These are phyloP conservation scores for Motacilla tschutschensis DNA, from an alignment of 2,113 vertebrate species.

Conservation along the genomic window DNA sequence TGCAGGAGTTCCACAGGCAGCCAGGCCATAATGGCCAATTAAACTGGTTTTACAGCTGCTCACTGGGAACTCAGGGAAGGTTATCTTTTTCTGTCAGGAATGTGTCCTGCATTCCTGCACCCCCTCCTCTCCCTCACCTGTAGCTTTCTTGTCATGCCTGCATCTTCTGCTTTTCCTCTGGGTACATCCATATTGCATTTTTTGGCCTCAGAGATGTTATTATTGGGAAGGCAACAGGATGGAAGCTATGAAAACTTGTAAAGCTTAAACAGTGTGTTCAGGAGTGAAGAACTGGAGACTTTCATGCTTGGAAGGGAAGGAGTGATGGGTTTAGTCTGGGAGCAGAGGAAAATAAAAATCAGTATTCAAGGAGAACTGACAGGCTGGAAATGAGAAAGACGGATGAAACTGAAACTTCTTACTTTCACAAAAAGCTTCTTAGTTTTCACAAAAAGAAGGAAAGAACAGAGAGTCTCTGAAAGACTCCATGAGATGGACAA, in stretches of 20 bases:
- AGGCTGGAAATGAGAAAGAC: not conserved
- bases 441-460: not conserved
- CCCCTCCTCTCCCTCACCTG: not conserved
- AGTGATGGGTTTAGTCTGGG: not conserved
- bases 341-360: not conserved
- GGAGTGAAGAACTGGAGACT: not conserved
- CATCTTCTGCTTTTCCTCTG: not conserved
- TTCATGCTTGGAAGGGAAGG: not conserved
- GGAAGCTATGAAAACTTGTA: not conserved
- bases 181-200: not conserved
- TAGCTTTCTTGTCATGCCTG: not conserved
- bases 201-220: not conserved
- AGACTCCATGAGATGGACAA: not conserved
- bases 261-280: not conserved
- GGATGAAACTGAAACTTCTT: not conserved
- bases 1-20: not conserved
- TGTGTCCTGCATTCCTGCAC: not conserved
- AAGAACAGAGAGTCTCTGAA: slow-evolving; percentile 11
- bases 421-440: not conserved
- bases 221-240: not conserved
- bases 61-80: not conserved
- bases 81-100: not conserved
- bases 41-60: slow-evolving; percentile 35
- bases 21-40: slow-evolving; percentile 16
- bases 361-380: not conserved